Conservation (phyloP, 2,797 vertebrate species). For the Morelia viridis region DNA sequence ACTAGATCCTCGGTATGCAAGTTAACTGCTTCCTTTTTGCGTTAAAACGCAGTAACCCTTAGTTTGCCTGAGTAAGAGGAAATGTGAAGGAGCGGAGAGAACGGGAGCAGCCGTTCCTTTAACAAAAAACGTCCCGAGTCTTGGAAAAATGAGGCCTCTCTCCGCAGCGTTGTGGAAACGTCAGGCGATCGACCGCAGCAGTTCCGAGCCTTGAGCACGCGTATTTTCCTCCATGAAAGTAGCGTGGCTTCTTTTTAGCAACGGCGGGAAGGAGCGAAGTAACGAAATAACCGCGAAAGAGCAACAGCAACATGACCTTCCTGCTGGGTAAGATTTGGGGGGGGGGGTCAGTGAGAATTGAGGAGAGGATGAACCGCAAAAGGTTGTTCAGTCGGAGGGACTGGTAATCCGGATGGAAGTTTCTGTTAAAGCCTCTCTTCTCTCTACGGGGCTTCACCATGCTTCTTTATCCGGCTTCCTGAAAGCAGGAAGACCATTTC, state of each 20-base stretch:
- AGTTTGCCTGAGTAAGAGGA: not conserved
- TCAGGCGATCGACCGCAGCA: no score
- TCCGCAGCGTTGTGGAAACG: not conserved
- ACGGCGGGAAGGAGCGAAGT: no score
- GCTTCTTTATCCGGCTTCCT: not conserved
- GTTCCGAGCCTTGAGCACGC: not conserved
- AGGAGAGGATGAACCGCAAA: not conserved
- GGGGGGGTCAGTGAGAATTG: not conserved
- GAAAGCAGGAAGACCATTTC: no score
- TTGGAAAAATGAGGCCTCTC: not conserved
- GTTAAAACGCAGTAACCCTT: not conserved
- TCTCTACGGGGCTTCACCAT: not conserved
- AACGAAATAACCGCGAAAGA: not conserved
- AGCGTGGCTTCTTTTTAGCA: not conserved
- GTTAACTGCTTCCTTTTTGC: no score
- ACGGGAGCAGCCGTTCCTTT: not conserved
- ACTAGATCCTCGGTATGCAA: not conserved
- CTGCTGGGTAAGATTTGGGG: not conserved
- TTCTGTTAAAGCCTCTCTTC: not conserved
- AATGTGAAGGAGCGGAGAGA: not conserved
- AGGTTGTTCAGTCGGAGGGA: not conserved
- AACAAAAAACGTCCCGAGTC: not conserved
- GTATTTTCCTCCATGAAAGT: not conserved
- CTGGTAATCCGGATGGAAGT: not conserved
- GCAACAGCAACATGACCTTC: not conserved